Percentiles rank a stretch among this genome's conserved stretches.
phyloP scores from a whole-genome alignment of 2,888 invertebrate species.

The Zygaena filipendulae region DNA sequence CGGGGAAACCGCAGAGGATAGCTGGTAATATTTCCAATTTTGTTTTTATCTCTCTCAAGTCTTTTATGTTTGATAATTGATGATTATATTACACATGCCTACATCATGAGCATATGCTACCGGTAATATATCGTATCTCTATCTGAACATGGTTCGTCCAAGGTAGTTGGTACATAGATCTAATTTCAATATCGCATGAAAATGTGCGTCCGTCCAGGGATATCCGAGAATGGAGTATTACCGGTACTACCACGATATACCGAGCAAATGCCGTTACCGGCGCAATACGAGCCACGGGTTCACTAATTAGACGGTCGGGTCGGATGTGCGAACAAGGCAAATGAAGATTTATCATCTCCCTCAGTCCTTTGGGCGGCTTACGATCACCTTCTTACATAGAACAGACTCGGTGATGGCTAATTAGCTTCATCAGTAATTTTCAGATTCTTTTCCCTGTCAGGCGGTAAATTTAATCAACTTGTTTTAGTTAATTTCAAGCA shows the following conservation, averaged over 20 bases:
- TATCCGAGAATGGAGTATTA: constrained; percentile 3
- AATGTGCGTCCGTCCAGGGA: constrained; percentile 13
- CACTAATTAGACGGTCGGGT: constrained; percentile 58
- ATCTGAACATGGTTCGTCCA: too few relatives aligned
- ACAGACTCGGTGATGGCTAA: constrained; percentile 16
- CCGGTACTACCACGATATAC: too few relatives aligned
- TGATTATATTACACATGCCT: too few relatives aligned
- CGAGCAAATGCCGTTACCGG: too few relatives aligned
- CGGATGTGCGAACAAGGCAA: constrained; percentile 60
- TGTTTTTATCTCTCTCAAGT: too few relatives aligned
- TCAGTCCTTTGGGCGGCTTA: constrained; percentile 36
- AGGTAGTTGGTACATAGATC: too few relatives aligned
- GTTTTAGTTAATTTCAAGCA: too few relatives aligned
- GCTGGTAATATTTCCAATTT: too few relatives aligned
- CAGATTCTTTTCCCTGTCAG: constrained; percentile 12
- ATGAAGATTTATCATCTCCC: constrained; percentile 61
- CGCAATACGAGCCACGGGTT: constrained; percentile 29
- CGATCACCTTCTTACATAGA: constrained; percentile 14
- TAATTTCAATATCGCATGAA: constrained; percentile 22
- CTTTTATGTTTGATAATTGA: too few relatives aligned
- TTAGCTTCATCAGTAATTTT: constrained; percentile 20
- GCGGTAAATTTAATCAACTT: neutral
- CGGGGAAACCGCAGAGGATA: too few relatives aligned
- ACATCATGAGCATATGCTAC: too few relatives aligned
- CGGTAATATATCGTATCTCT: too few relatives aligned